Percentiles rank a stretch among this genome's conserved stretches.
These are phyloP conservation scores for Trichoplax adhaerens DNA, from an alignment of 37 sponge, comb jelly and placozoan genomes.

Conservation along the genomic window DNA sequence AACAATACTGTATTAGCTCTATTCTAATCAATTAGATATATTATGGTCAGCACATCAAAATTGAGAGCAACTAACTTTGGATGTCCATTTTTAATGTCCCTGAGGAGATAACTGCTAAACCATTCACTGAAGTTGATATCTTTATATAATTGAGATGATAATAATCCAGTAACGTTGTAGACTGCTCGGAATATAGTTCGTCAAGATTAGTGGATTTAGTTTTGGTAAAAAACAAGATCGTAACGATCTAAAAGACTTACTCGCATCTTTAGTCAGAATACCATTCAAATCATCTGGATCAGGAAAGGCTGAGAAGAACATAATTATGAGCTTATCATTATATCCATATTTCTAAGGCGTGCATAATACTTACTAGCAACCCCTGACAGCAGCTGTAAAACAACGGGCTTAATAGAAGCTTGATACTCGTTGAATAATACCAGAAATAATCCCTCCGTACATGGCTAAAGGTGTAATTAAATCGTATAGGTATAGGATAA, in stretches of 20 bases:
- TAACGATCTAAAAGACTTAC: neutral
- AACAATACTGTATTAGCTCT: neutral
- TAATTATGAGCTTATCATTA: no score
- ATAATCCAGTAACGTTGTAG: conserved; percentile 49
- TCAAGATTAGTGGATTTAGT: no score
- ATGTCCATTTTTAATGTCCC: conserved; percentile 21
- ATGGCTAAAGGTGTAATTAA: conserved; percentile 10
- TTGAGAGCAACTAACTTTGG: neutral
- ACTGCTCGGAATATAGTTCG: conserved; percentile 14
- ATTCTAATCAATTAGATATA: neutral
- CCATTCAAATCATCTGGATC: no score
- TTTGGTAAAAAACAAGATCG: neutral
- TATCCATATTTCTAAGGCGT: no score
- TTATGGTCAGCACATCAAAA: neutral
- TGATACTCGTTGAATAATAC: conserved; percentile 35
- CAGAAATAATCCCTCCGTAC: conserved; percentile 43
- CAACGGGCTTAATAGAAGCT: conserved; percentile 19
- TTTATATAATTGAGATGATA: conserved; percentile 59
- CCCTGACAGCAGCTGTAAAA: conserved; percentile 27
- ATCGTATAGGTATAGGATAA: no score
- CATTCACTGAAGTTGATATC: conserved; percentile 52
- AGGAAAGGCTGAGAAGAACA: no score
- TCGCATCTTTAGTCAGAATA: conserved; percentile 27
- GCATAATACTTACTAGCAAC: conserved; percentile 28
- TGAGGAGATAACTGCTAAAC: conserved; percentile 39